phyloP scores from a whole-genome alignment of 2,113 vertebrate species.

The Channa argus region DNA sequence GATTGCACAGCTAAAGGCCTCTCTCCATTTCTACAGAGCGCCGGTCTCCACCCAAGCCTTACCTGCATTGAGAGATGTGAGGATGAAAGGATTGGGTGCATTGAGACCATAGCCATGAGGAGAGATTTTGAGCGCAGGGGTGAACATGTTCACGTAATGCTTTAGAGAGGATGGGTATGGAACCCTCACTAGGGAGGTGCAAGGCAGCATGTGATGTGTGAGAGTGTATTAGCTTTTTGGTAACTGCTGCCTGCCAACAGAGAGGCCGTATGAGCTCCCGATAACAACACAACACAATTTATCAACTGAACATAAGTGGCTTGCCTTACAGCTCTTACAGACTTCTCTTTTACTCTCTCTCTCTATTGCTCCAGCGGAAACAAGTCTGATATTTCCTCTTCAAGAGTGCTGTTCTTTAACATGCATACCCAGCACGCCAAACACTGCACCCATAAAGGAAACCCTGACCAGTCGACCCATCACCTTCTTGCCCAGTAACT shows the following conservation, averaged over 20 bases:
- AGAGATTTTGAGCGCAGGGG: slow-evolving; percentile 63
- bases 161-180: slow-evolving; percentile 64
- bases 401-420: slow-evolving; percentile 55
- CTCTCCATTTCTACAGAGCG: slow-evolving; percentile 60
- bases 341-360: slow-evolving; percentile 26
- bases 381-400: slow-evolving; percentile 50
- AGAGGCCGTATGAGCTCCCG: slow-evolving; percentile 58
- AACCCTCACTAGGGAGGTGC: slow-evolving; percentile 61
- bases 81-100: slow-evolving; percentile 75
- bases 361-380: slow-evolving; percentile 29
- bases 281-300: slow-evolving; percentile 43
- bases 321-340: slow-evolving; percentile 37
- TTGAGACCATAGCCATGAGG: slow-evolving; percentile 66
- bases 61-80: slow-evolving; percentile 77
- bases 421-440: slow-evolving; percentile 36
- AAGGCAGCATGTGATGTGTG: slow-evolving; percentile 60
- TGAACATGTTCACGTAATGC: slow-evolving; percentile 72
- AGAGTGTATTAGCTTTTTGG: slow-evolving; percentile 70
- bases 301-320: slow-evolving; percentile 59
- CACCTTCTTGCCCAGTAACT: slow-evolving; percentile 52
- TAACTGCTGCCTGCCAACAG: slow-evolving; percentile 50
- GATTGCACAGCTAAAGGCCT: slow-evolving; percentile 73
- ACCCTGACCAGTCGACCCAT: slow-evolving; percentile 62
- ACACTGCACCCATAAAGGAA: slow-evolving; percentile 50
- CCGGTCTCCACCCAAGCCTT: slow-evolving; percentile 71